phyloP scores from a whole-genome alignment of 2,888 invertebrate species.

The Aleiodes leptofemur region DNA sequence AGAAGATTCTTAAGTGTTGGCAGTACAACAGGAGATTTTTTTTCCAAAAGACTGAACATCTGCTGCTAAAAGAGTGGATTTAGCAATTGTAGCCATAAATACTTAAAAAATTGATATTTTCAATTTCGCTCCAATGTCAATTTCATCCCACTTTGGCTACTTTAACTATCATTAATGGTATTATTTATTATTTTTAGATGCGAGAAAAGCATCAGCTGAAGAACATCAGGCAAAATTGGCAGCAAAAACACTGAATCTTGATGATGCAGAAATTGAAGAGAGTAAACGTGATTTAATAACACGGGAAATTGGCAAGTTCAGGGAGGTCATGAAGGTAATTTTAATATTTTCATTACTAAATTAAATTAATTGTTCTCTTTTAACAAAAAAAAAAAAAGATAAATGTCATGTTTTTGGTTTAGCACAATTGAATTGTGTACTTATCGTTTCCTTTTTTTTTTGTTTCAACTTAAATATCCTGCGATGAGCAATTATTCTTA shows the following conservation, averaged over 20 bases:
- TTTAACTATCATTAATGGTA: slow-evolving; percentile 3
- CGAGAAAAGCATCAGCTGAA: slow-evolving; percentile 73
- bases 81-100: too few relatives aligned
- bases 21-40: too few relatives aligned
- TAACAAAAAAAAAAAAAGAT: background rate
- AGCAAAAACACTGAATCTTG: slow-evolving; percentile 76
- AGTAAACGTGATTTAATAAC: slow-evolving; percentile 97
- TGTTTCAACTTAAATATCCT: slow-evolving; percentile 3
- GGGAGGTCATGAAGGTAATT: slow-evolving; percentile 96
- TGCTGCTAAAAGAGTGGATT: too few relatives aligned
- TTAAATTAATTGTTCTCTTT: slow-evolving; percentile 17
- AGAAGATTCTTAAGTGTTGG: too few relatives aligned
- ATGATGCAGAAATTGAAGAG: slow-evolving; percentile 94
- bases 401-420: slow-evolving; percentile 11
- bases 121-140: too few relatives aligned
- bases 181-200: slow-evolving; percentile 32
- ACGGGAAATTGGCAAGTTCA: slow-evolving; percentile 97
- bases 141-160: too few relatives aligned
- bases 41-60: too few relatives aligned
- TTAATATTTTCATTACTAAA: slow-evolving; percentile 12
- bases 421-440: slow-evolving; percentile 2
- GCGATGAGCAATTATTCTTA: slow-evolving; percentile 13
- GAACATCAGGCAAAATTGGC: slow-evolving; percentile 77
- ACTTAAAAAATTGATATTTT: too few relatives aligned
- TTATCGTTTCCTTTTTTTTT: slow-evolving; percentile 22